Evolutionary conservation across 2,113 vertebrate genomes (phyloP).

Genomic region (Danionella cerebrum): DNA sequence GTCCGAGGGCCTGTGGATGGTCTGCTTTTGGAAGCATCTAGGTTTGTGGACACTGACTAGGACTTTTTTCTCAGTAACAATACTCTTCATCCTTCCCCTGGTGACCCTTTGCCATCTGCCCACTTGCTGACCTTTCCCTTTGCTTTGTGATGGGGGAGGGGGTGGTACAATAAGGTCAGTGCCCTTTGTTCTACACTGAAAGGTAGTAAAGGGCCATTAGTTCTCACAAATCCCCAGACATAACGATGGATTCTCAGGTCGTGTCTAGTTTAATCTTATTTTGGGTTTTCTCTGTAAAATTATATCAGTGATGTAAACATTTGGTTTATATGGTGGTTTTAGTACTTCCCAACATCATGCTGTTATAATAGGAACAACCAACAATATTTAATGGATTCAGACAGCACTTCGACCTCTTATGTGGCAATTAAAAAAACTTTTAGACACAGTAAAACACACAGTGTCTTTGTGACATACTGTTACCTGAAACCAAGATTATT

Average conservation of each 20-base stretch:
- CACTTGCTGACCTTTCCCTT: constrained; percentile 55
- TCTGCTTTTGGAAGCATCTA: constrained; percentile 8
- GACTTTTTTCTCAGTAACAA: constrained; percentile 41
- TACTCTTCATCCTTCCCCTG: constrained; percentile 32
- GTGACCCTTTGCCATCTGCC: constrained; percentile 46
- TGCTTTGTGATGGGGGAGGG: constrained; percentile 43
- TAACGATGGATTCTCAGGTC: constrained; percentile 23
- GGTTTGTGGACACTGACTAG: constrained; percentile 17
- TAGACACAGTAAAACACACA: too few species aligned
- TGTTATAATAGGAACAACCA: too few species aligned
- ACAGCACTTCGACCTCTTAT: too few species aligned
- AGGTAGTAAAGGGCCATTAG: constrained; percentile 38
- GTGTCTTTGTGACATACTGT: too few species aligned
- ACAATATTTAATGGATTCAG: too few species aligned
- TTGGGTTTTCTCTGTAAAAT: too few species aligned
- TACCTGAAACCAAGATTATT: too few species aligned
- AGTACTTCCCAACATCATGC: too few species aligned
- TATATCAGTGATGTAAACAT: too few species aligned
- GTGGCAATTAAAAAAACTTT: too few species aligned
- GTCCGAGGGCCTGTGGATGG: background rate
- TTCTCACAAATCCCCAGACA: constrained; percentile 20
- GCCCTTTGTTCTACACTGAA: constrained; percentile 29
- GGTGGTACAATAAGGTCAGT: constrained; percentile 29
- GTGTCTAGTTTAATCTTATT: too few species aligned
- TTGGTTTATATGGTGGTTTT: too few species aligned